Evolutionary conservation across 2,797 vertebrate genomes (phyloP), one percentile per base, ranked within the genome.

Genomic region (Poecilia gillii): DNA sequence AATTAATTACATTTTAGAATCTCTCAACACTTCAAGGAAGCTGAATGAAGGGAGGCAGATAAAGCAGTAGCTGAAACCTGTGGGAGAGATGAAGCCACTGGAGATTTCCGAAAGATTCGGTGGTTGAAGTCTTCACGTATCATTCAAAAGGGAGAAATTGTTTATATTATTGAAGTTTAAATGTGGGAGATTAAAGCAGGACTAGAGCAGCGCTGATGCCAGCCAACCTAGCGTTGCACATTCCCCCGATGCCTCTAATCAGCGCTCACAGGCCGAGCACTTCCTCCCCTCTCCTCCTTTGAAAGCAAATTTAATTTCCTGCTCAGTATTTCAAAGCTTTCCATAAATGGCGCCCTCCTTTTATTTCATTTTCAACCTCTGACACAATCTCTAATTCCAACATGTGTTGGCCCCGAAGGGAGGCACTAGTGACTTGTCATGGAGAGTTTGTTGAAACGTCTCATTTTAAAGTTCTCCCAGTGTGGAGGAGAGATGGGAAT

Each of bases 241-340:
- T 55, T 66, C 81, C 88, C 85, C 84, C 64, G 49, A 88, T 75
- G 39, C 77, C 47, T 76, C 86, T 91, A 93, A 94, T 94, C 91
- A 89, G 78, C 39, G 0, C 83, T 84, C 83, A 59, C 89, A 89
- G 68, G 78, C 85, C 73, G 87, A 78, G 87, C 88, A 81, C 88
- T 91, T 84, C 87, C 86, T 87, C 88, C 79, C 78, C 83, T 88
- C 89, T 70, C 74, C 84, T 85, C 72, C 81, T 88, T 87, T 94
- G 91, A 93, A 90, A 90, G 88, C 79, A 82, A 93, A 94, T 94
- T 89, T 92, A 91, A 94, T 95, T 95, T 94, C 92, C 94, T 95
- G 91, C 83, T 83, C 73, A 85, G 90, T 84, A 91, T 93, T 94
- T 94, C 87, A 93, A 94, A 94, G 92, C 91, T 86, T 92, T 90